A percentile compares a stretch with the other conserved stretches of the same genome.
Evolutionary conservation across 1,140 invertebrate genomes (phyloP).

Genomic region (Listronotus oregonensis): DNA sequence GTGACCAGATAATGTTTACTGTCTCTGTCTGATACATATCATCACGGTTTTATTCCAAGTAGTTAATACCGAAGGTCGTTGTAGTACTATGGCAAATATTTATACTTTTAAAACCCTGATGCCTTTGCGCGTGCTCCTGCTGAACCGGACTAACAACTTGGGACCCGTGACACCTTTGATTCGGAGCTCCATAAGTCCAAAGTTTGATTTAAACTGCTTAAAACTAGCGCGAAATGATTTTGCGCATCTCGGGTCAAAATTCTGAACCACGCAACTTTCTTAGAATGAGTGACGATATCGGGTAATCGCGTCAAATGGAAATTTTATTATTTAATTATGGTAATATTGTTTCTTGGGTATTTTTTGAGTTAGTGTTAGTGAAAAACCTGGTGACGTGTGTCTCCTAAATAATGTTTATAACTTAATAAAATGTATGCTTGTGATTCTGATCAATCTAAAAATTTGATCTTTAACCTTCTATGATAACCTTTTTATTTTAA

Average conservation of each 20-base stretch:
- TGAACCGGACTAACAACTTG: not conserved
- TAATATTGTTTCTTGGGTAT: not conserved
- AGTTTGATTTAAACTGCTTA: constrained; percentile 17
- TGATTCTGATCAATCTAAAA: too few relatives aligned
- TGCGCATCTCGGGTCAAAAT: constrained; percentile 10
- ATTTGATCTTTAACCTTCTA: too few relatives aligned
- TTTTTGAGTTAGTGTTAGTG: not conserved
- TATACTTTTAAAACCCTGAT: constrained; percentile 1
- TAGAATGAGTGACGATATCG: not conserved
- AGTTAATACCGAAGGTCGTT: constrained; percentile 19
- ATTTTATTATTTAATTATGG: not conserved
- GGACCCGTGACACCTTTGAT: not conserved
- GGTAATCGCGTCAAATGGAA: not conserved
- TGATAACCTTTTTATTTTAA: too few relatives aligned
- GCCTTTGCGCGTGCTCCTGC: not conserved
- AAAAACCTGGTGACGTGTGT: too few relatives aligned
- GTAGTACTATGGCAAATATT: constrained; percentile 33
- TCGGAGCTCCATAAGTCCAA: constrained; percentile 6
- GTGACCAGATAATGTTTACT: constrained; percentile 22
- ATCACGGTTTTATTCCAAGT: constrained; percentile 1
- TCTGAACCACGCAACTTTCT: constrained; percentile 6
- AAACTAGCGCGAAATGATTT: not conserved
- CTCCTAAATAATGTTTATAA: too few relatives aligned
- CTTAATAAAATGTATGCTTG: too few relatives aligned
- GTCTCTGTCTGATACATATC: constrained; percentile 18